These are phyloP conservation scores for Phytoseiulus persimilis DNA, from an alignment of 2,888 invertebrate species.

Conservation along the genomic window DNA sequence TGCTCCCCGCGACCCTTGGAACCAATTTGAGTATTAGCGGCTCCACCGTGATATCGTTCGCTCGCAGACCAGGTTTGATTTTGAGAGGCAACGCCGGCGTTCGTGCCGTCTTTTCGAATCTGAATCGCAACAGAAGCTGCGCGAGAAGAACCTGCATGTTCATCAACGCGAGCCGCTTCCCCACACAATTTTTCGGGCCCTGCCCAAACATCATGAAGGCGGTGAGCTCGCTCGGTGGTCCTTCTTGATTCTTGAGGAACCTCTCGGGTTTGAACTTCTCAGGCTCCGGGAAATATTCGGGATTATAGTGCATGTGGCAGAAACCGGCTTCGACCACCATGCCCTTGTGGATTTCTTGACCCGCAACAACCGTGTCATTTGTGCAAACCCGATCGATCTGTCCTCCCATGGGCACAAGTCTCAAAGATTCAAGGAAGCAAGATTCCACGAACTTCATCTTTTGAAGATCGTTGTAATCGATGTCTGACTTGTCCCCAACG, in stretches of 20 bases:
- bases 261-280: conserved; percentile 57
- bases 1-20: background rate
- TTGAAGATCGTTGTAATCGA: conserved; percentile 49
- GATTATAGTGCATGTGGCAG: conserved; percentile 56
- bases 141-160: background rate
- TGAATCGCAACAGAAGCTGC: background rate
- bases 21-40: background rate
- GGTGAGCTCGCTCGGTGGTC: background rate
- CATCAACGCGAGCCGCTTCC: background rate
- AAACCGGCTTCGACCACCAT: conserved; percentile 56
- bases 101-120: background rate
- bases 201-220: conserved; percentile 11
- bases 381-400: conserved; percentile 43
- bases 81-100: background rate
- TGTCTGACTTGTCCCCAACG: conserved; percentile 32
- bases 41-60: background rate
- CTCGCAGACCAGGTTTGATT: background rate
- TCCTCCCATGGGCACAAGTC: conserved; percentile 50
- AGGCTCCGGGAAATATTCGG: conserved; percentile 49
- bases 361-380: background rate
- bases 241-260: conserved; percentile 38
- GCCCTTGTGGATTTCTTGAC: conserved; percentile 47
- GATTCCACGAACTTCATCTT: conserved; percentile 50
- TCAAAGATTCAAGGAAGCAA: conserved; percentile 51
- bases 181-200: background rate